Base-by-base conservation (phyloP, 2,113 vertebrate genomes). In the Peromyscus polionotus region DNA sequence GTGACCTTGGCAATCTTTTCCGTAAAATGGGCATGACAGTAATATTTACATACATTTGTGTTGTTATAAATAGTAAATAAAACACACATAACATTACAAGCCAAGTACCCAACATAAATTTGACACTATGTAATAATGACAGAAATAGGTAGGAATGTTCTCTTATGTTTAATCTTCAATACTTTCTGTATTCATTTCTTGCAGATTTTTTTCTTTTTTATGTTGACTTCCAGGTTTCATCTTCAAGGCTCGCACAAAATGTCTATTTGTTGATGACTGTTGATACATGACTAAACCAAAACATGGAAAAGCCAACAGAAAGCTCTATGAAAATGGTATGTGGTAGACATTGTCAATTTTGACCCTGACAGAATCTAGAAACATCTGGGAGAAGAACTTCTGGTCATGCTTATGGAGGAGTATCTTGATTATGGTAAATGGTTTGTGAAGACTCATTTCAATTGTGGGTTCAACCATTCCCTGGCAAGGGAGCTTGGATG, bases 201-300 rank as follows among this genome's bases (percentile, higher is more conserved):
- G n/a, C 11, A 59, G 68, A 67, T 89, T 9, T 59, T 73, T 81
- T 36, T 86, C 59, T 17, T 87, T 4, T 95, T 72, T 88, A 39
- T 14, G 67, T 88, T 96, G 16, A 80, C 91, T 17, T 94, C 42
- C 77, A 5, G 57, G 54, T 94, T 95, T 88, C 19, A 36, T 79
- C 5, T 88, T 86, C 61, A 54, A 89, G 13, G 17, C 26, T 61
- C 68, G 45, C 31, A 54, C 80, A 42, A 94, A 59, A 81, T 65
- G n/a, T 76, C 65, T 91, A 63, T 24, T 45, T 54, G 61, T 36
- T 36, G 16, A 17, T 75, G 39, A 12, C 26, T 94, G 2, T 14
- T 14, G 8, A 65, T 84, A 77, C n/a, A 88, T 45, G 31, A n/a
- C 45, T 63, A 48, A 80, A 83, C 19, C 2, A 7, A 24, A 4